Percentiles rank a stretch among this genome's conserved stretches.
These are phyloP conservation scores for Dichetophora obliterata DNA, from an alignment of 2,888 invertebrate species.

Conservation along the genomic window DNA sequence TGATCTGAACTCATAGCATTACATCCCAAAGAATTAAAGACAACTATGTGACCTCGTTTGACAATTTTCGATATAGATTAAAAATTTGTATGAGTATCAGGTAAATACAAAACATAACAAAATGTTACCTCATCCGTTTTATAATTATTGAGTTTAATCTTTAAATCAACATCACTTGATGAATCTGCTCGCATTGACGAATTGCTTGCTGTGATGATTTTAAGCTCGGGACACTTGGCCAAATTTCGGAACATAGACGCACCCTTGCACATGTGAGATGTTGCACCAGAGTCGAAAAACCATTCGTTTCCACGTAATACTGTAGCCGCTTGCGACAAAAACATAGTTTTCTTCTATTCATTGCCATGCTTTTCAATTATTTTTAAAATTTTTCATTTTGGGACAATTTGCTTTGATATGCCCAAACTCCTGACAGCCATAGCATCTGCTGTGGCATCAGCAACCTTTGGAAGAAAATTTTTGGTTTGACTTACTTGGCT, in stretches of 20 bases:
- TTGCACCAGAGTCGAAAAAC: constrained; percentile 5
- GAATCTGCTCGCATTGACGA: background rate
- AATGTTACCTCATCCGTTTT: no score
- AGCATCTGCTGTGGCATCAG: no score
- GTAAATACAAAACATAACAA: no score
- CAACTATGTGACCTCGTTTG: no score
- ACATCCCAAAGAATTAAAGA: background rate
- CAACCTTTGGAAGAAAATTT: background rate
- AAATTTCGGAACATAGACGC: background rate
- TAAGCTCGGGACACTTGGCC: background rate
- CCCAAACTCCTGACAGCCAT: constrained; percentile 19
- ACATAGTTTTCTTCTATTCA: background rate
- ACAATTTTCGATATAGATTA: no score
- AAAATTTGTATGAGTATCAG: no score
- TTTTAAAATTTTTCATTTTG: background rate
- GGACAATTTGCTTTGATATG: constrained; percentile 12
- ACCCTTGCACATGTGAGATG: background rate
- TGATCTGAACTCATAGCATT: no score
- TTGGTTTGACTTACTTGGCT: constrained; percentile 6
- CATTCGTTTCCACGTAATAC: background rate
- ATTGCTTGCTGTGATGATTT: constrained; percentile 8
- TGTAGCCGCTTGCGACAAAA: background rate
- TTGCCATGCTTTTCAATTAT: background rate
- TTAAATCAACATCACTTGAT: no score
- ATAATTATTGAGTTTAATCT: no score